Evolutionary conservation across 2,888 invertebrate species (phyloP).

Genomic region (Bombyx huttoni): DNA sequence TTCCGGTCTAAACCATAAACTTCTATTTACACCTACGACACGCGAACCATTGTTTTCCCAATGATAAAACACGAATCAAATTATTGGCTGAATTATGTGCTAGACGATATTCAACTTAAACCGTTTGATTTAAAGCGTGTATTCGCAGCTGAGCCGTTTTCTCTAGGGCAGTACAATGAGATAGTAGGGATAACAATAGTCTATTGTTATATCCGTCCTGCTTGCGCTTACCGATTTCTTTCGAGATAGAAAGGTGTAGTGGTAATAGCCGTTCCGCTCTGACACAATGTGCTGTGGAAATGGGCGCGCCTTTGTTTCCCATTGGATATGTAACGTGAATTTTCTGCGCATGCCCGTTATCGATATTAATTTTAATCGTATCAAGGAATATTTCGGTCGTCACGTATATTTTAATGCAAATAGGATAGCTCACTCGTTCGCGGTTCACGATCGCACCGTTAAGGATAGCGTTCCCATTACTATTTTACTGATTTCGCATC

Average conservation of each 20-base stretch:
- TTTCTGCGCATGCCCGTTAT: conserved; percentile 39
- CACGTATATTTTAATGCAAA: not conserved
- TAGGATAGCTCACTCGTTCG: not conserved
- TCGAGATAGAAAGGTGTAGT: conserved; percentile 39
- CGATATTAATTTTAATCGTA: conserved; percentile 1
- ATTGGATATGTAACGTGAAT: conserved; percentile 29
- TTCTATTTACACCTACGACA: conserved; percentile 36
- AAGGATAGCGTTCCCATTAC: too few relatives aligned
- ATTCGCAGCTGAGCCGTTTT: conserved; percentile 22
- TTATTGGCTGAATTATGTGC: conserved; percentile 47
- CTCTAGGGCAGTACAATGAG: conserved; percentile 40
- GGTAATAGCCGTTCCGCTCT: conserved; percentile 26
- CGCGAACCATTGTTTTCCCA: conserved; percentile 58
- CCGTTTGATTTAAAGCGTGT: conserved; percentile 11
- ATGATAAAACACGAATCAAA: conserved; percentile 59
- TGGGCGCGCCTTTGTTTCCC: conserved; percentile 48
- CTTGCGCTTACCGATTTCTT: conserved; percentile 45
- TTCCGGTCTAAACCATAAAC: conserved; percentile 26
- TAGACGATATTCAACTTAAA: conserved; percentile 24
- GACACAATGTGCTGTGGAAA: conserved; percentile 46
- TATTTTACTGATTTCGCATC: too few relatives aligned
- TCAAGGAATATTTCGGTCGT: not conserved
- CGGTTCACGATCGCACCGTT: too few relatives aligned
- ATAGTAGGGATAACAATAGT: conserved; percentile 68
- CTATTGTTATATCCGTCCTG: conserved; percentile 69